A percentile compares a stretch with the other conserved stretches of the same genome.
Evolutionary conservation across 2,797 vertebrate genomes (phyloP).

Genomic region (Oreochromis mossambicus): DNA sequence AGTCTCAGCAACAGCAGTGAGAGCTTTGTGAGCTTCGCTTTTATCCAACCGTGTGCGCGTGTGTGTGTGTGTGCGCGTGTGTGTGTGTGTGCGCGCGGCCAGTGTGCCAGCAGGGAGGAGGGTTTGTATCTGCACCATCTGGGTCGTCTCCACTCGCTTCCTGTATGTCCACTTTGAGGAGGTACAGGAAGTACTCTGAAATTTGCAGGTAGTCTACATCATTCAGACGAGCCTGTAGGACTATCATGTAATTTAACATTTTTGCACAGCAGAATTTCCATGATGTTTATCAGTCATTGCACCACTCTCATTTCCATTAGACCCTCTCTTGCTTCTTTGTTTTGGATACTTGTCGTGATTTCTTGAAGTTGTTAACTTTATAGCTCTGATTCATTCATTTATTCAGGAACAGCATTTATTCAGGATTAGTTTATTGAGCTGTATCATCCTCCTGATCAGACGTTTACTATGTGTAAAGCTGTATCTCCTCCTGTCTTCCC

Average conservation of each 20-base stretch:
- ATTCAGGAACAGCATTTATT: conserved; percentile 1
- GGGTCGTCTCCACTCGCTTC: conserved; percentile 65
- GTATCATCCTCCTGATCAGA: conserved; percentile 19
- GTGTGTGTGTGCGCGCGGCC: conserved; percentile 2
- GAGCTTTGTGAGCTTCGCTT: conserved; percentile 54
- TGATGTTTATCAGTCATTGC: background rate
- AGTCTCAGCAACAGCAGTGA: conserved; percentile 57
- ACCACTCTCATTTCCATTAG: background rate
- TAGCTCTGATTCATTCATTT: conserved; percentile 11
- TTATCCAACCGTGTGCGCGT: conserved; percentile 29
- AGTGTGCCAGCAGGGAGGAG: conserved; percentile 48
- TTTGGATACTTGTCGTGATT: background rate
- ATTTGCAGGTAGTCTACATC: conserved; percentile 41
- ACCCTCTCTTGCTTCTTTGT: background rate
- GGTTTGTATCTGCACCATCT: conserved; percentile 70
- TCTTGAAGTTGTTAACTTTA: background rate
- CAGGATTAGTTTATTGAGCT: conserved; percentile 28
- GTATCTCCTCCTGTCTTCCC: background rate
- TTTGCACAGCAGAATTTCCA: background rate
- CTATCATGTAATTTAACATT: background rate
- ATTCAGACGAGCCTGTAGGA: background rate
- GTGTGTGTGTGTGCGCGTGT: background rate
- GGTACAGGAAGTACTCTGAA: background rate
- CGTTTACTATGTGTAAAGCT: conserved; percentile 3
- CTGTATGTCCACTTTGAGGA: conserved; percentile 49